These are phyloP conservation scores for Erpetoichthys calabaricus DNA, from an alignment of 2,797 vertebrate species.

Conservation along the genomic window DNA sequence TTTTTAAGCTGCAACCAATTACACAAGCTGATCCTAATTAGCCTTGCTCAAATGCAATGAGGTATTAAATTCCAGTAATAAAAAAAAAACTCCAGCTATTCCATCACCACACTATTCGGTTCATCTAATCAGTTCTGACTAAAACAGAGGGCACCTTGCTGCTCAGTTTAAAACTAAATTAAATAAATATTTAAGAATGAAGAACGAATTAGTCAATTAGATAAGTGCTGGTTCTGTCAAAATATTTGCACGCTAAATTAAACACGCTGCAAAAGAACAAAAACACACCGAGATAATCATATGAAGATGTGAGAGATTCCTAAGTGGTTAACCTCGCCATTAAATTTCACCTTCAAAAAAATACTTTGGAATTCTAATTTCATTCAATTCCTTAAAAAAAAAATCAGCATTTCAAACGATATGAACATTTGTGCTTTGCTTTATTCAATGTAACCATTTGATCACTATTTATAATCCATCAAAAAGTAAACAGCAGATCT, in stretches of 20 bases:
- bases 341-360: constrained; percentile 18
- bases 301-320: background rate
- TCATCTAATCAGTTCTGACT: constrained; percentile 21
- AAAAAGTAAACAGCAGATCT: no score
- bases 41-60: constrained; percentile 9
- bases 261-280: constrained; percentile 24
- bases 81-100: constrained; percentile 13
- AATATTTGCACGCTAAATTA: constrained; percentile 23
- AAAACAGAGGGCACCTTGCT: constrained; percentile 24
- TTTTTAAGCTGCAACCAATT: background rate
- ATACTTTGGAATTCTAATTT: no score
- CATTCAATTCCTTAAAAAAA: no score
- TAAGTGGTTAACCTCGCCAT: constrained; percentile 20
- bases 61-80: constrained; percentile 16
- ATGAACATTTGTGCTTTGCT: no score
- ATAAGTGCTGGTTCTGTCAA: constrained; percentile 21
- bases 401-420: no score
- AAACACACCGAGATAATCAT: background rate
- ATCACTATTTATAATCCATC: no score
- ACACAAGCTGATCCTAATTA: constrained; percentile 3
- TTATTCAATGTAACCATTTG: no score
- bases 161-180: constrained; percentile 18
- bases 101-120: constrained; percentile 11
- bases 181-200: constrained; percentile 32
- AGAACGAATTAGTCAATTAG: constrained; percentile 42